Evolutionary conservation across 2,797 vertebrate genomes (phyloP).

Genomic region (Psittacula derbiana): DNA sequence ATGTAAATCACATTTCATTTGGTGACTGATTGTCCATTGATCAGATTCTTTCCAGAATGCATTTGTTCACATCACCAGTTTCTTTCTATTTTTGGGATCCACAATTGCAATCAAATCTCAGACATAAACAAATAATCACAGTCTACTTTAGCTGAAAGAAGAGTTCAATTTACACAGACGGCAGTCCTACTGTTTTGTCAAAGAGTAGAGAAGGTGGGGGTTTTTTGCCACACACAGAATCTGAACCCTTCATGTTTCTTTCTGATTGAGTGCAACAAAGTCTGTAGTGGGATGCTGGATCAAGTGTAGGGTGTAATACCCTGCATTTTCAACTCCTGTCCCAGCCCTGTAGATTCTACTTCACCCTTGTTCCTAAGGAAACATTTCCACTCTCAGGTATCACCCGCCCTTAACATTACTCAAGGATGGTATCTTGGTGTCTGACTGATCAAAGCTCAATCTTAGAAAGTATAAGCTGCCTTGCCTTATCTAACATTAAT

Average conservation of each 20-base stretch:
- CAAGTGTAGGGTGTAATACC: neutral
- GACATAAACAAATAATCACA: conserved; percentile 39
- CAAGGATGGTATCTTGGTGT: neutral
- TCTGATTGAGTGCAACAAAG: neutral
- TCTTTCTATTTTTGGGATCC: conserved; percentile 14
- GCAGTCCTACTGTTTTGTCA: neutral
- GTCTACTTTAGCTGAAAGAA: neutral
- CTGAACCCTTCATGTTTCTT: neutral
- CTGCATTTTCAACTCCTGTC: neutral
- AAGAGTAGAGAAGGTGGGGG: accelerated
- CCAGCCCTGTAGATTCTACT: neutral
- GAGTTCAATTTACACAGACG: neutral
- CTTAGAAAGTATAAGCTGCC: neutral
- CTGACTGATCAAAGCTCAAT: neutral
- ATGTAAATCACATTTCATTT: neutral
- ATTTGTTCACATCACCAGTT: neutral
- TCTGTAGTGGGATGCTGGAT: neutral
- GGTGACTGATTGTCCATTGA: neutral
- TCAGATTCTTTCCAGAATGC: neutral
- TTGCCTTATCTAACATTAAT: neutral
- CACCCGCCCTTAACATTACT: neutral
- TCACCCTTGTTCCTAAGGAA: neutral
- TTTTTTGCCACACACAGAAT: neutral
- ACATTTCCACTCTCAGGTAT: neutral
- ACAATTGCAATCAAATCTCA: neutral